Base-by-base conservation (phyloP, 2,113 vertebrate species). In the Lepus americanus region DNA sequence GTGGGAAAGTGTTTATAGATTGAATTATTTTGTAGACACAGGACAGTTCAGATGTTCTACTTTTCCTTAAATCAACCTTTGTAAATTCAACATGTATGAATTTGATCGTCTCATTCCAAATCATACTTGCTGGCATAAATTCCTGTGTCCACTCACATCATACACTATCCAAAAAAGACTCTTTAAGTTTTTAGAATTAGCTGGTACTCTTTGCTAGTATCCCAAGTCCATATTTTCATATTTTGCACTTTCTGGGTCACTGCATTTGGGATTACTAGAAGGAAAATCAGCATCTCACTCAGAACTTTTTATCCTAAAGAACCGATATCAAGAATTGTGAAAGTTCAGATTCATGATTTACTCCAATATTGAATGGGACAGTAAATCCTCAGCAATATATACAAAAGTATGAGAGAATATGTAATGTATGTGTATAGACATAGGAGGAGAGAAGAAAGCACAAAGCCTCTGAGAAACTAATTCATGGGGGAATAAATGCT, bases 191-290 rank as follows among this genome's bases (percentile, higher is more conserved):
- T 87, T 16, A 67, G 9, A 77, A 29, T 72, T 76, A 70, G 16
- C 1, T 9, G 25, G 33, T 74, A 79, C 31, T 39, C 31, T 36
- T 84, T 67, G 31, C 36, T 67, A 61, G 14, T 33, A 70, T 74
- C 53, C 74, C 49, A 63, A 84, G 39, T 67, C 23, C 6, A 8
- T 94, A 78, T 36, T 88, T 84, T 84, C 72, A 39, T 8, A 79
- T 73, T 74, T 85, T 90, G 51, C 3, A 61, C 53, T 61, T 84
- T 67, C 25, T 67, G 29, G 8, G 13, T 85, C 27, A 53, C 16
- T 89, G 84, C 9, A 69, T 36, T 25, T 92, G 11, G 8, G 12
- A 84, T 66, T 92, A 84, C 87, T 76, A 76, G 59, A 92, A 36
- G 11, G 51, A 9, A 44, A 69, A 2, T 53, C 9, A 44, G n/a